Evolutionary conservation across 2,888 invertebrate species (phyloP).

Genomic region (Margaritifera margaritifera): DNA sequence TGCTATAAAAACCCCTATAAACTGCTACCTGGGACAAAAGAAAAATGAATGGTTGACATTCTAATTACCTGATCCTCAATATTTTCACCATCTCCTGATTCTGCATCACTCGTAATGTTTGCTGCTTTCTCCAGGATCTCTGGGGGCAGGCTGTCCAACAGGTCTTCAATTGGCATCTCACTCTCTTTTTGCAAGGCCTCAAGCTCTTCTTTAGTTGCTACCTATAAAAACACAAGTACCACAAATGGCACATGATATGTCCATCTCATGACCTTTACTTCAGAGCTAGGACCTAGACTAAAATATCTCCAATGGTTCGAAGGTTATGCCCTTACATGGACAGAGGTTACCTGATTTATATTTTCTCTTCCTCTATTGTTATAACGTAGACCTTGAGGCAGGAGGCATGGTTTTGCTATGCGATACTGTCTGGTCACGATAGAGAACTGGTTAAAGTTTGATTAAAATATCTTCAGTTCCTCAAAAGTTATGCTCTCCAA

Average conservation of each 20-base stretch:
- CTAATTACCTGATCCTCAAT: background rate
- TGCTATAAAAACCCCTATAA: too few relatives aligned
- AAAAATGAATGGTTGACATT: background rate
- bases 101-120: slow-evolving; percentile 28
- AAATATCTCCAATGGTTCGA: too few relatives aligned
- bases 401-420: too few relatives aligned
- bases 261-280: background rate
- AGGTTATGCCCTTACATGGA: too few relatives aligned
- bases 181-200: slow-evolving; percentile 91
- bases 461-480: too few relatives aligned
- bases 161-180: slow-evolving; percentile 89
- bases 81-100: slow-evolving; percentile 26
- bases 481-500: too few relatives aligned
- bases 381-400: too few relatives aligned
- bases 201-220: slow-evolving; percentile 78
- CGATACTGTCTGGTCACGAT: too few relatives aligned
- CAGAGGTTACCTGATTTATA: too few relatives aligned
- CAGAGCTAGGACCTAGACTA: too few relatives aligned
- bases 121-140: slow-evolving; percentile 81
- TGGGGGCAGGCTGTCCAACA: slow-evolving; percentile 85
- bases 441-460: too few relatives aligned
- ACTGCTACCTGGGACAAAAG: background rate
- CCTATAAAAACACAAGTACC: slow-evolving; percentile 42
- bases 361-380: too few relatives aligned
- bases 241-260: background rate